Evolutionary conservation across 1,140 invertebrate genomes (phyloP).

Genomic region (Lordiphosa mommai): DNA sequence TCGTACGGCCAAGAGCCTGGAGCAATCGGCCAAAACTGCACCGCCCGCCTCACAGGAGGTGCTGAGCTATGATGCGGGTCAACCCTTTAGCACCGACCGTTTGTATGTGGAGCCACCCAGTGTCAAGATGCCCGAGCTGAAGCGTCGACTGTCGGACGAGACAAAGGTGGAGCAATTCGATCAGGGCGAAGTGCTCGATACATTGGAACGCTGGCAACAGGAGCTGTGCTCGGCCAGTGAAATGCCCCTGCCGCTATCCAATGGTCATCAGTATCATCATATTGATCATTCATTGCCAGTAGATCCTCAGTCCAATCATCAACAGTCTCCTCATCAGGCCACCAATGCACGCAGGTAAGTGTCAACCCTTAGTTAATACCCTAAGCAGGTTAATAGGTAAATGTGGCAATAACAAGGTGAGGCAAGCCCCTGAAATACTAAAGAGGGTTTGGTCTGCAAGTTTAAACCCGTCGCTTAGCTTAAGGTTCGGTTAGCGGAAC

Average conservation of each 20-base stretch:
- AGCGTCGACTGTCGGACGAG: slow-evolving; percentile 1
- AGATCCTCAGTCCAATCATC: slow-evolving; percentile 21
- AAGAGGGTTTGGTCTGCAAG: too few species aligned
- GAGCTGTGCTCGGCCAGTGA: slow-evolving; percentile 23
- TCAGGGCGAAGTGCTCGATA: slow-evolving; percentile 34
- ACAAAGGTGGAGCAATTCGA: slow-evolving; percentile 7
- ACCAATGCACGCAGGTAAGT: slow-evolving; percentile 70
- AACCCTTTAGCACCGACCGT: slow-evolving; percentile 26
- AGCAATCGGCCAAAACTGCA: slow-evolving; percentile 15
- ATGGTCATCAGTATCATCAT: slow-evolving; percentile 36
- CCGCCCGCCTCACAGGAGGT: background rate
- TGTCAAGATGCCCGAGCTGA: slow-evolving; percentile 15
- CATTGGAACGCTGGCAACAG: slow-evolving; percentile 44
- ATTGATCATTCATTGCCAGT: slow-evolving; percentile 38
- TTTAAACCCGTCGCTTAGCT: too few species aligned
- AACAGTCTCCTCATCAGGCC: slow-evolving; percentile 36
- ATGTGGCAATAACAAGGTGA: too few species aligned
- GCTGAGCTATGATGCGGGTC: background rate
- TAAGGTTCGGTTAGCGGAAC: too few species aligned
- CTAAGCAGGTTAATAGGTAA: background rate
- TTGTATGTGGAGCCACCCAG: slow-evolving; percentile 43
- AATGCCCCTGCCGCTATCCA: slow-evolving; percentile 20
- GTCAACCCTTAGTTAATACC: background rate
- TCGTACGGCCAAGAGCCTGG: slow-evolving; percentile 35
- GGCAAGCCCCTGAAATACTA: too few species aligned